These are phyloP conservation scores for Vireo altiloquus DNA, from an alignment of 2,113 vertebrate genomes.

Conservation along the genomic window DNA sequence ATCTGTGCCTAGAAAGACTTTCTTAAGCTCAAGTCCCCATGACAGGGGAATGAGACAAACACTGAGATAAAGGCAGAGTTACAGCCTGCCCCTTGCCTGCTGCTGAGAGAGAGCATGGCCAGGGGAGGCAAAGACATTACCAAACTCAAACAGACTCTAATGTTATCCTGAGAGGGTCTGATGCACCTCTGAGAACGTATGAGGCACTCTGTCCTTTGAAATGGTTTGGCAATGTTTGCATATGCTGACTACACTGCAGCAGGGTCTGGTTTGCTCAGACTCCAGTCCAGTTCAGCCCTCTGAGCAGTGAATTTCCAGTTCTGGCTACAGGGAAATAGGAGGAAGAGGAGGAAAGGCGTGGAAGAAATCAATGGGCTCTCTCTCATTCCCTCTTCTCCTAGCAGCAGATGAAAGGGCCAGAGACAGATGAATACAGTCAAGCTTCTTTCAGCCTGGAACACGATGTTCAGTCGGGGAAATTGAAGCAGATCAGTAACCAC, in stretches of 20 bases:
- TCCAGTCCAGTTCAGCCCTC: not conserved
- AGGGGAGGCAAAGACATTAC: not conserved
- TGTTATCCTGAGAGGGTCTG: not conserved
- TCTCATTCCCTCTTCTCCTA: not conserved
- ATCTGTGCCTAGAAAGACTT: not conserved
- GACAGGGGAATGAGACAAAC: not conserved
- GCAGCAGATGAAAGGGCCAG: not conserved
- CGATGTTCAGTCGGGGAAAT: rapidly evolving
- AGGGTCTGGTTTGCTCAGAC: not conserved
- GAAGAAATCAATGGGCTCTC: not conserved
- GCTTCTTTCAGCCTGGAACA: not conserved
- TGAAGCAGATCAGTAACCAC: not conserved
- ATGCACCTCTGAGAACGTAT: not conserved
- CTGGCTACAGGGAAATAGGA: not conserved
- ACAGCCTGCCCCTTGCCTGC: not conserved
- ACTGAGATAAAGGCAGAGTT: not conserved
- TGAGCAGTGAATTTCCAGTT: not conserved
- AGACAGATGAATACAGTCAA: not conserved
- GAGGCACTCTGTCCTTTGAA: not conserved
- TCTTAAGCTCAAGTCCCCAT: not conserved
- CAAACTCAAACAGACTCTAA: not conserved
- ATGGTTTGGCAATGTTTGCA: not conserved
- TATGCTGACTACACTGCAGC: not conserved
- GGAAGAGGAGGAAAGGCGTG: not conserved
- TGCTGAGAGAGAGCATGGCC: not conserved